Evolutionary conservation across 2,888 invertebrate genomes (phyloP), one percentile per base, ranked within the genome.

Genomic region (Flexamia atlantica): DNA sequence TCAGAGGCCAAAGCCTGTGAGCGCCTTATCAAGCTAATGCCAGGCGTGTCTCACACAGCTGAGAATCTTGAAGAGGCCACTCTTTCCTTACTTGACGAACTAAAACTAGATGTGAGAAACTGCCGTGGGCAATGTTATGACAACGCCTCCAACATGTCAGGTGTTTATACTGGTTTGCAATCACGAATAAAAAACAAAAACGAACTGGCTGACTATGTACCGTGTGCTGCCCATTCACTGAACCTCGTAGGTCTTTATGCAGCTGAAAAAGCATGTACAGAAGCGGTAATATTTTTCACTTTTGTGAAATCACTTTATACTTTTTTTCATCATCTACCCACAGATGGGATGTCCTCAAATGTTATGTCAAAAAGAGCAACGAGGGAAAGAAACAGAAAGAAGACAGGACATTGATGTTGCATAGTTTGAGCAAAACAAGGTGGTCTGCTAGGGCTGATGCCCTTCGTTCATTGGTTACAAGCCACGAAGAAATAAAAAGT

Each of bases 131-230:
- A 89, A 83, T 86, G 86, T 42, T 88, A 88, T 84, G 88, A 88
- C 86, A 89, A 88, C 87, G 88, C 89, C 17, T 85, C 87, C 42
- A 88, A 88, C 86, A 89, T 89, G 88, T 85, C 87, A 14, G 88
- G 88, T n/a, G 14, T 84, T 25, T 88, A 89, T 81, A 82, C 46
- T 83, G 88, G 88, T 74, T 81, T 88, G 80, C 87, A 88, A 85
- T 85, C 87, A 74, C 87, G 87, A 87, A 88, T 89, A 4, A 86
- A 87, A 83, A 86, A 89, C 76, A 83, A 85, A 81, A 87, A 83
- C 85, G 76, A 85, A 68, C 85, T 87, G 57, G 88, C 88, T 32
- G 64, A 84, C 81, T 46, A 14, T 88, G 85, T 88, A 9, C 88
- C 88, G 68, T 88, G 89, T 85, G 82, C 84, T 46, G 46, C 46